A percentile compares a stretch with the other conserved stretches of the same genome.
Conservation (phyloP, 1,140 invertebrate genomes). For the Thalassaphorura encarpata region DNA sequence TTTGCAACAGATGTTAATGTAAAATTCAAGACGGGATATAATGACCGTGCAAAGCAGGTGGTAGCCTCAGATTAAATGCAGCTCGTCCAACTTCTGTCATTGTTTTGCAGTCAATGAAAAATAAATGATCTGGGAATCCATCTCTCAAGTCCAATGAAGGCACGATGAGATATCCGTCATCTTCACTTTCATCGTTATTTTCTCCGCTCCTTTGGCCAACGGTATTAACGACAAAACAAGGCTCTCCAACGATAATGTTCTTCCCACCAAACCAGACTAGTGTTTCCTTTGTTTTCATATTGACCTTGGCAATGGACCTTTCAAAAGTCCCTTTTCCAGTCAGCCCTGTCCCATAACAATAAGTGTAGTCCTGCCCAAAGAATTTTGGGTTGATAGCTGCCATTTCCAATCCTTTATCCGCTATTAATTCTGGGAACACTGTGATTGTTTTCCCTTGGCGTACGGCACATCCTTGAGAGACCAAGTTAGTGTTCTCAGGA, state of each 20-base stretch:
- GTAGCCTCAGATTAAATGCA: constrained; percentile 26
- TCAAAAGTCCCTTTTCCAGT: background rate
- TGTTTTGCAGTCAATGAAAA: constrained; percentile 31
- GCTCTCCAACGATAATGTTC: constrained; percentile 6
- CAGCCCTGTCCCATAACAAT: background rate
- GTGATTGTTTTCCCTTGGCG: constrained; percentile 19
- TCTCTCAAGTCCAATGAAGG: constrained; percentile 30
- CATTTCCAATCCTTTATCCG: constrained; percentile 21
- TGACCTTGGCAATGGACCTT: constrained; percentile 35
- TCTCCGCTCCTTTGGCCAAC: background rate
- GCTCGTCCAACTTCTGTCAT: constrained; percentile 32
- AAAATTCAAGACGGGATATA: background rate
- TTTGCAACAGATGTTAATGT: no score
- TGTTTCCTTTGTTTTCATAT: constrained; percentile 33
- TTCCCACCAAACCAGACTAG: constrained; percentile 28
- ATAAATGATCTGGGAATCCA: constrained; percentile 24
- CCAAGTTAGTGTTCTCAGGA: constrained; percentile 9
- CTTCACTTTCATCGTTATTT: constrained; percentile 24
- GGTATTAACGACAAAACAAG: background rate
- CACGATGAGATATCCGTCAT: constrained; percentile 34
- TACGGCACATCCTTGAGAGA: constrained; percentile 5
- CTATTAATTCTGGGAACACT: constrained; percentile 12
- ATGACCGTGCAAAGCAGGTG: constrained; percentile 29
- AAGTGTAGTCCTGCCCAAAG: constrained; percentile 7
- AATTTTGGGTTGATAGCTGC: constrained; percentile 3